Conservation (phyloP, 30 jellyfish, hydroid and myxozoan genomes). For the Morbakka virulenta region DNA sequence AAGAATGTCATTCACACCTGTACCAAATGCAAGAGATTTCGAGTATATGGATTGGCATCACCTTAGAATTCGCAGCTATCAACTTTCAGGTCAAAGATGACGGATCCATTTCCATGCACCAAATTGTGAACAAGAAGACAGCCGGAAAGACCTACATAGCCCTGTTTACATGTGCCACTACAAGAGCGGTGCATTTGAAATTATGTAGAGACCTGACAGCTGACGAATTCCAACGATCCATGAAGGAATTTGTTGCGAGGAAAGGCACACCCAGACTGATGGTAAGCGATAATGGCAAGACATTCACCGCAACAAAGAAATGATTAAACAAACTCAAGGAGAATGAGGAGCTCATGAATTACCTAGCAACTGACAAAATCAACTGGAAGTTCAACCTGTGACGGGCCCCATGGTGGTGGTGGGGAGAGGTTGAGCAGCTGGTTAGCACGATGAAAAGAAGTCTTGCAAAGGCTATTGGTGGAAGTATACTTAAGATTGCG, state of each 20-base stretch:
- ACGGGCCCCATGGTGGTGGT: conserved; percentile 61
- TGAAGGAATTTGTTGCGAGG: conserved; percentile 29
- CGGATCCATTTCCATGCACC: conserved; percentile 19
- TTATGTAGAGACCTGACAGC: conserved; percentile 25
- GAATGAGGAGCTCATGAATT: no score
- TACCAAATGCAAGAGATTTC: conserved; percentile 14
- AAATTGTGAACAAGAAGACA: conserved; percentile 12
- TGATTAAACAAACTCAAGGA: conserved; percentile 11
- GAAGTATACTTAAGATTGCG: neutral
- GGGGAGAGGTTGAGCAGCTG: conserved; percentile 37
- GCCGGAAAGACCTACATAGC: conserved; percentile 13
- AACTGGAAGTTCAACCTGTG: conserved; percentile 34
- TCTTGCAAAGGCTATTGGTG: conserved; percentile 16
- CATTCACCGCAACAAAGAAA: conserved; percentile 26
- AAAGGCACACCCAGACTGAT: conserved; percentile 23
- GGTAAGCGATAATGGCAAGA: conserved; percentile 42
- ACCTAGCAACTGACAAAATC: conserved; percentile 21
- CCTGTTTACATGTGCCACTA: conserved; percentile 11
- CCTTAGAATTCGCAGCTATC: neutral
- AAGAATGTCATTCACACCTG: conserved; percentile 14
- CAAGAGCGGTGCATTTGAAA: conserved; percentile 33
- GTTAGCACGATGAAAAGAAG: conserved; percentile 20
- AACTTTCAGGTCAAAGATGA: conserved; percentile 2
- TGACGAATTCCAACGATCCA: conserved; percentile 21
- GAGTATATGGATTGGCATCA: conserved; percentile 17